A percentile compares a stretch with the other conserved stretches of the same genome.
Conservation (phyloP, 2,888 invertebrate genomes). For the Platycheirus rosarum region DNA sequence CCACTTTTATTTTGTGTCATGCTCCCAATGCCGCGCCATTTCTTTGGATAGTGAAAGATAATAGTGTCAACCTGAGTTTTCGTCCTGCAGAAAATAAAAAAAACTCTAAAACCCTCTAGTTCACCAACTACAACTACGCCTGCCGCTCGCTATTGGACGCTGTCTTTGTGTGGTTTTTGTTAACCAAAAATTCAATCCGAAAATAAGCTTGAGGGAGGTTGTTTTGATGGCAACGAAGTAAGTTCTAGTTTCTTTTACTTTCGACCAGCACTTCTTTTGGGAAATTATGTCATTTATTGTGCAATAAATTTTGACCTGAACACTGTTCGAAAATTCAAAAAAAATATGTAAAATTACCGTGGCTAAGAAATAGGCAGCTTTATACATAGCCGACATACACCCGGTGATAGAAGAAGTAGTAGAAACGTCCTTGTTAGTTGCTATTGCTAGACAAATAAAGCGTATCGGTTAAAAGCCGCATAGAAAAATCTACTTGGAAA, state of each 20-base stretch:
- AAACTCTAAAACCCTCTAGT: neutral
- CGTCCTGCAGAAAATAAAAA: conserved; percentile 8
- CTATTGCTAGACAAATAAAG: neutral
- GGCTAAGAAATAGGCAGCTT: too few relatives aligned
- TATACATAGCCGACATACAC: too few relatives aligned
- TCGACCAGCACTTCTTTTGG: conserved; percentile 1
- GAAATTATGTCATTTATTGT: conserved; percentile 64
- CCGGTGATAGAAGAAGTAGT: too few relatives aligned
- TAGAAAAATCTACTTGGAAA: neutral
- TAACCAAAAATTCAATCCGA: conserved; percentile 62
- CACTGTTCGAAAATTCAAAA: neutral
- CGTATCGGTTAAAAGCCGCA: neutral
- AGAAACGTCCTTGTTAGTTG: too few relatives aligned
- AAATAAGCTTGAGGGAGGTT: conserved; percentile 66
- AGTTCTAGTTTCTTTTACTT: neutral
- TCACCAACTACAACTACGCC: neutral
- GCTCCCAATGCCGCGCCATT: conserved; percentile 6
- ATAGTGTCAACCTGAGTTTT: conserved; percentile 30
- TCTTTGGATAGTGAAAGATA: too few relatives aligned
- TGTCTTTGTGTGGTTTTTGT: neutral
- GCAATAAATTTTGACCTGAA: conserved; percentile 58
- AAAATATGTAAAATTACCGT: too few relatives aligned
- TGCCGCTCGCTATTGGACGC: neutral
- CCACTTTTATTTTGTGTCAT: conserved; percentile 17
- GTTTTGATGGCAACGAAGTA: conserved; percentile 30